Conservation (phyloP, 2,797 vertebrate species). For the Lindbergichthys nudifrons region DNA sequence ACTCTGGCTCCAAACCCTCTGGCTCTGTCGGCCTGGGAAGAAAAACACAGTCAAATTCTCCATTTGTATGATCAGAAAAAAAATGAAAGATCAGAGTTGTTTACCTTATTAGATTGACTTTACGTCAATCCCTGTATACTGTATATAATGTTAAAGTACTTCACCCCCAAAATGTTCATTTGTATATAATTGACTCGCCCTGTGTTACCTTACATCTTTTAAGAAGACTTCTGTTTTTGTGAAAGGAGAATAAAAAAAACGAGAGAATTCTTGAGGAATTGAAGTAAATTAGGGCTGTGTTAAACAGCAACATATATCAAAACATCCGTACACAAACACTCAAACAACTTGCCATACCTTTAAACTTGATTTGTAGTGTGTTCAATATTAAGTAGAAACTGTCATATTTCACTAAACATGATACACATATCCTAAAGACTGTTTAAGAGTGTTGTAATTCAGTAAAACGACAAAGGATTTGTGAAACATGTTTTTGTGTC, state of each 20-base stretch:
- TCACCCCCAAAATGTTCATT: too few relatives aligned
- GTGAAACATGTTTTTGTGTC: constrained; percentile 1
- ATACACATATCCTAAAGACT: background rate
- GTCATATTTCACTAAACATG: background rate
- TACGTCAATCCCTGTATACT: background rate
- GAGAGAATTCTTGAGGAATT: too few relatives aligned
- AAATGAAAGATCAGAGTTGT: background rate
- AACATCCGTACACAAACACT: too few relatives aligned
- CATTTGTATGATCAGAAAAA: background rate
- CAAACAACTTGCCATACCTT: too few relatives aligned
- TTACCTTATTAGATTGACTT: background rate
- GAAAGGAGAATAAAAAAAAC: too few relatives aligned
- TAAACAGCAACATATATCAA: too few relatives aligned
- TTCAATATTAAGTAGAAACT: background rate
- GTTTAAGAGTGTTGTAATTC: constrained; percentile 5
- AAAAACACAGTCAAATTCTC: constrained; percentile 7
- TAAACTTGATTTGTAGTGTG: too few relatives aligned
- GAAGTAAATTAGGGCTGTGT: too few relatives aligned
- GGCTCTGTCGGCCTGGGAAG: constrained; percentile 86
- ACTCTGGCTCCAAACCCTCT: constrained; percentile 92
- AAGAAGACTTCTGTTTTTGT: too few relatives aligned
- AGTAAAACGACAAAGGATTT: background rate
- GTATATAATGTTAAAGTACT: too few relatives aligned
- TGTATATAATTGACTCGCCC: too few relatives aligned
- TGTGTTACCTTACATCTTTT: too few relatives aligned